Base-by-base conservation (phyloP, 2,888 invertebrate genomes). In the Molanna angustata region DNA sequence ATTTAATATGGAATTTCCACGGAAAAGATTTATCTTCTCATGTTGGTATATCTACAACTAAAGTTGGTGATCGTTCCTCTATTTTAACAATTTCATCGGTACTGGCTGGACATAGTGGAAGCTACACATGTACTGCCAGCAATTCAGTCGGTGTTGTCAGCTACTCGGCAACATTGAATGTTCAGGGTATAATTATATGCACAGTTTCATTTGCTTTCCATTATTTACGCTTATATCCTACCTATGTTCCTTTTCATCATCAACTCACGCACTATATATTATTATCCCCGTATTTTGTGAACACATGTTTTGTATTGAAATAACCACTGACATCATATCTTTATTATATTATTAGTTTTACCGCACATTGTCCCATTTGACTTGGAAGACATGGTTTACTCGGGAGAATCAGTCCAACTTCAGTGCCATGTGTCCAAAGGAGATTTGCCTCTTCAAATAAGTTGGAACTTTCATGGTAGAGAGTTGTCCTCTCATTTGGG, bases 391-490 rank as follows among this genome's bases (percentile, higher is more conserved):
- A 78, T 81, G 57, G 74, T 83, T 51, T 79, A 80, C 68, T 80
- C 82, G 60, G 85, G 84, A 48, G 84, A 84, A 65, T 78, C 80
- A 61, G 78, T 81, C 58, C 81, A 80, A 60, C 74, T 84, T 62
- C 73, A 68, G 56, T 86, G 85, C 71, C 76, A 82, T 61, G 78
- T 83, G 58, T 78, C 78, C 40, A 83, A 84, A 69, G 85, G 88
- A 49, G 88, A 88, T 66, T 69, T 76, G 58, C 88, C 88, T 44
- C 77, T 92, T 54, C 79, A 79, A 60, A 84, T 92, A 53, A 79
- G 77, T 45, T 92, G 91, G 91, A 80, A 80, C 64, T 84, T 87
- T 68, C 86, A 90, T 68, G 76, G 80, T 61, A 69, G 74, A 68
- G 78, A 76, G 57, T 69, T 76, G 49, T 74, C 77, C 64, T 74